phyloP scores from a whole-genome alignment of 2,113 vertebrate species.

The Epinephelus lanceolatus region DNA sequence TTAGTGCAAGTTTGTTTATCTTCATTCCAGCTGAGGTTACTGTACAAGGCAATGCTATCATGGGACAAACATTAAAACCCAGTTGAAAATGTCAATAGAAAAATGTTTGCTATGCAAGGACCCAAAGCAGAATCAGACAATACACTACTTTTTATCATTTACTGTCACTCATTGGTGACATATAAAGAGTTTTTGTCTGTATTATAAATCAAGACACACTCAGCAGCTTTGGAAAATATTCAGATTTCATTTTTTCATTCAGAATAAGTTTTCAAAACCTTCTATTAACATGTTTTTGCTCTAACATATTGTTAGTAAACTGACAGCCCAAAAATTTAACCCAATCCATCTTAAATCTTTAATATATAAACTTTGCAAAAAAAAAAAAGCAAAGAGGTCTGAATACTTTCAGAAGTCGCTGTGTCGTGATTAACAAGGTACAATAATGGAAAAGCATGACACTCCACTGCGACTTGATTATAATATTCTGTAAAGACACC shows the following conservation, averaged over 20 bases:
- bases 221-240: background rate
- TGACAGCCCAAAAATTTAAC: background rate
- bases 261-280: background rate
- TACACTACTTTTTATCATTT: background rate
- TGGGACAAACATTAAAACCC: too few relatives aligned
- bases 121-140: background rate
- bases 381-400: background rate
- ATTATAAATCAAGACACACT: background rate
- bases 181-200: background rate
- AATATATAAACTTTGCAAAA: background rate
- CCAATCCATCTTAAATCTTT: background rate
- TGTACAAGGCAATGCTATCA: background rate
- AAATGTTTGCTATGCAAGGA: background rate
- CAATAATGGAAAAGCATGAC: too few relatives aligned
- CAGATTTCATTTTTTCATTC: background rate
- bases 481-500: background rate
- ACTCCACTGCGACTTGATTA: background rate
- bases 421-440: too few relatives aligned
- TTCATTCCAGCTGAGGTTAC: background rate
- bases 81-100: background rate
- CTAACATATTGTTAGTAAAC: background rate
- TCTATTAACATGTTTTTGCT: background rate
- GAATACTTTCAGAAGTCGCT: background rate
- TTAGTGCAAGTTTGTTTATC: slow-evolving; percentile 5
- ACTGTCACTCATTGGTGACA: background rate